Percentiles rank a stretch among this genome's conserved stretches.
Evolutionary conservation across 2,797 vertebrate genomes (phyloP).

Genomic region (Chrysocyon brachyurus): DNA sequence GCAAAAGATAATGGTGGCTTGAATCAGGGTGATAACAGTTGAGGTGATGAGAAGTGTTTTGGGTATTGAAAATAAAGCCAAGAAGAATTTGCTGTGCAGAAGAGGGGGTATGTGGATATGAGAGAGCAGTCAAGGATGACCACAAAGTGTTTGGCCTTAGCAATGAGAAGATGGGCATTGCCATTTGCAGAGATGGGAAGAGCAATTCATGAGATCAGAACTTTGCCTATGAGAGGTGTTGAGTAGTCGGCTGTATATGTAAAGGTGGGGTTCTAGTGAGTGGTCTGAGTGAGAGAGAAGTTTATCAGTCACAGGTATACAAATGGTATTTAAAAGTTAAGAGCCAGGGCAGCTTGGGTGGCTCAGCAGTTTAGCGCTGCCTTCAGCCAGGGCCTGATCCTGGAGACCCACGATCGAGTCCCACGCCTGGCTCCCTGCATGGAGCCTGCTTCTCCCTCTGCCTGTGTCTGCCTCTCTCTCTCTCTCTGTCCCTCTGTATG

Average conservation of each 20-base stretch:
- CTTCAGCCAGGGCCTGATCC: background rate
- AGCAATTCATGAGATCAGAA: background rate
- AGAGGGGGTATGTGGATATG: background rate
- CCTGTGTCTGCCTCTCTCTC: too few relatives aligned
- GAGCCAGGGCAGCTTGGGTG: background rate
- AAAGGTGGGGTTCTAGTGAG: background rate
- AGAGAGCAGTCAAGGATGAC: background rate
- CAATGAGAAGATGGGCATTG: background rate
- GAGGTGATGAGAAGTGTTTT: background rate
- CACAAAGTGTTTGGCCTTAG: background rate
- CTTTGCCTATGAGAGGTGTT: background rate
- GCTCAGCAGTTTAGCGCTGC: background rate
- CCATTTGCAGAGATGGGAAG: background rate
- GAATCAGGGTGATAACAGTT: background rate
- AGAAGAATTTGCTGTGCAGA: background rate
- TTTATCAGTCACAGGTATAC: background rate
- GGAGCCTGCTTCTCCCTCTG: too few relatives aligned
- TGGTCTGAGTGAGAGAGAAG: background rate
- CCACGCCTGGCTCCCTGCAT: background rate
- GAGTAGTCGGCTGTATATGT: background rate
- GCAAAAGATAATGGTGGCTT: background rate
- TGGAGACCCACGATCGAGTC: background rate
- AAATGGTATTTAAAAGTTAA: slow-evolving; percentile 48
- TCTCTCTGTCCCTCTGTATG: too few relatives aligned
- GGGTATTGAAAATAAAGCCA: background rate